A percentile compares a stretch with the other conserved stretches of the same genome.
These are phyloP conservation scores for Ryuthela nishihirai DNA, from an alignment of 2,888 invertebrate species.

Conservation along the genomic window DNA sequence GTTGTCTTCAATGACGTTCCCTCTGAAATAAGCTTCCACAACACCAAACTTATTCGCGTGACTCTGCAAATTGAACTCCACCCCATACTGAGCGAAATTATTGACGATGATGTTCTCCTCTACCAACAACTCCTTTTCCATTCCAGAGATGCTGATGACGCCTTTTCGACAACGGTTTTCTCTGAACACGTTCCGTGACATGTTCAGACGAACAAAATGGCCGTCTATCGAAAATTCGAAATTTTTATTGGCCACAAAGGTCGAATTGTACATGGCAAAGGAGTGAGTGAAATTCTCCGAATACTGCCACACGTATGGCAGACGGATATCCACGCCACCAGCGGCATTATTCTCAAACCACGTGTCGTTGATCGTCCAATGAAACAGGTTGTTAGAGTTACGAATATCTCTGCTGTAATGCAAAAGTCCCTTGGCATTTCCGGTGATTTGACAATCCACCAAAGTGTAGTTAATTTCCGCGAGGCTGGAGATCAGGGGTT, in stretches of 20 bases:
- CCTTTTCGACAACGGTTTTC: conserved; percentile 80
- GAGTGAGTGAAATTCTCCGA: conserved; percentile 92
- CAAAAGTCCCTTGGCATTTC: conserved; percentile 78
- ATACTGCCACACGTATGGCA: conserved; percentile 94
- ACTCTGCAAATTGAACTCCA: conserved; percentile 83
- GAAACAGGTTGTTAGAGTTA: conserved; percentile 94
- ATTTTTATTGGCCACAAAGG: conserved; percentile 75
- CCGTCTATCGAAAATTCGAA: conserved; percentile 85
- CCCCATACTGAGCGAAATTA: conserved; percentile 76
- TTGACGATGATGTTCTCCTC: conserved; percentile 71
- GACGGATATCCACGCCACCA: conserved; percentile 80
- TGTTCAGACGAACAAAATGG: conserved; percentile 84
- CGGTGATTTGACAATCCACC: conserved; percentile 75
- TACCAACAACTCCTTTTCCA: conserved; percentile 92
- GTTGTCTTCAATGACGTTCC: conserved; percentile 73
- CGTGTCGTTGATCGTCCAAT: conserved; percentile 84
- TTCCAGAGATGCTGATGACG: conserved; percentile 76
- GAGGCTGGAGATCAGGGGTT: conserved; percentile 48
- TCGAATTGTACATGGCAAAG: conserved; percentile 78
- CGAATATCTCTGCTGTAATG: conserved; percentile 89
- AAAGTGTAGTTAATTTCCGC: conserved; percentile 72
- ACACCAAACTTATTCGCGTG: conserved; percentile 77
- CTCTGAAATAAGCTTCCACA: conserved; percentile 71
- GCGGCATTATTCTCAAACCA: conserved; percentile 77
- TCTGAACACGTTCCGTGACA: conserved; percentile 77